Evolutionary conservation across 1,140 invertebrate species (phyloP), one percentile per base, ranked within the genome.

Genomic region (Drosophila mojavensis): DNA sequence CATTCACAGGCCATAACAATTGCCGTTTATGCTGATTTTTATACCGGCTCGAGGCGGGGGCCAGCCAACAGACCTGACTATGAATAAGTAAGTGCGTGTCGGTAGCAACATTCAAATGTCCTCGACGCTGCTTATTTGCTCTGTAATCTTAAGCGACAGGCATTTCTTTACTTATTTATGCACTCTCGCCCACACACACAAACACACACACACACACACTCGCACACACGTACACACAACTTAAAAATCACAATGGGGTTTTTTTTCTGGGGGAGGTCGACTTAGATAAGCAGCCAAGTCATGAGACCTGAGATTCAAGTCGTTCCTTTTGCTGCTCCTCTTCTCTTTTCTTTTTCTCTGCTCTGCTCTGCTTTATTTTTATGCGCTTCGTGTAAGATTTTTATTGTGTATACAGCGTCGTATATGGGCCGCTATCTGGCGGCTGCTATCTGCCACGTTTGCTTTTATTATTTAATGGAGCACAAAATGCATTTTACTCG

Each of bases 381-480:
- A 88, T 88, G 84, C 84, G 70, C 81, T 88, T 88, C 84, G 84
- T 88, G 84, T 88, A 81, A 90, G 84, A 90, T 88, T 88, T 88
- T 88, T 88, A 88, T 88, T 88, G 84, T 88, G 84, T 89, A 75
- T 63, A 83, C 79, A 76, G 71, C 72, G 70, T 81, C 70, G 60
- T 75, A 73, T 68, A 79, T 81, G 81, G 81, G 79, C 63, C 69
- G 78, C 80, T 84, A 79, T 80, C 74, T 73, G 77, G 28, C 41
- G 30, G 61, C 71, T 62, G 70, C 70, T 80, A 80, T 85, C 82
- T 84, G 85, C 85, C 85, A 89, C 85, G 84, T 89, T 88, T 80
- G 84, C 84, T 89, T 89, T 89, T 89, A 89, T 89, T 89, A 90
- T 89, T 89, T 89, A 89, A 89, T 89, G 84, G 84, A 90, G 84